Evolutionary conservation across 2,888 invertebrate species (phyloP), one percentile per base, ranked within the genome.

Genomic region (Hipparchia semele): DNA sequence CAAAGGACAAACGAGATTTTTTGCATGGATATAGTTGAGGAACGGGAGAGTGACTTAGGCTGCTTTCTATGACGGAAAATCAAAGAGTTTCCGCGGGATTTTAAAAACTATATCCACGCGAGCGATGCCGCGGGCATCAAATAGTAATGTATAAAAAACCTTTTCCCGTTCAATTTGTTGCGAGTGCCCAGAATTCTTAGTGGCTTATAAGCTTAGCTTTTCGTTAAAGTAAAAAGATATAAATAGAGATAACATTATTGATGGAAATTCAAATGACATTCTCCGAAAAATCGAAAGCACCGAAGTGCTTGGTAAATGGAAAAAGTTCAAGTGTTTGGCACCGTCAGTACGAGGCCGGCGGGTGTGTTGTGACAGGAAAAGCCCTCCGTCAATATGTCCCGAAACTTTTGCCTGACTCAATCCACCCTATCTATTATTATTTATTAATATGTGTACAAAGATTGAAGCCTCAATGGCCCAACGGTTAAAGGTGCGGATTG

Each of bases 281-380:
- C 61, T 1, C 8, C 54, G n/a, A 69, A 70, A 70, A 70, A 53
- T 54, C 62, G 45, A 62, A 62, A 54, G 54, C 62, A 53, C 45
- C 53, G 60, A n/a, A 39, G 64, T 59, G 49, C 56, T 45, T 54
- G 54, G 62, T 74, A 75, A 75, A 75, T 75, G 72, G 62, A 58
- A 76, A 76, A 73, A 72, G 71, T 73, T 79, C 70, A 73, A 77
- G 86, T 73, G 71, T 71, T 39, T 66, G 84, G 82, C 84, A 69
- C 85, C 87, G 84, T 87, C 82, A 83, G 83, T 80, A 79, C 76
- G 78, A 77, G 8, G 23, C 23, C 58, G 79, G 23, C 23, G 81
- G 81, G 85, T 86, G 87, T 87, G 89, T 87, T 85, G 81, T 86
- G 88, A 90, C 91, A 88, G 85, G 88, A 84, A 89, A 87, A 88